Base-by-base conservation (phyloP, 2,113 vertebrate genomes). In the Rhadina sibilatrix region DNA sequence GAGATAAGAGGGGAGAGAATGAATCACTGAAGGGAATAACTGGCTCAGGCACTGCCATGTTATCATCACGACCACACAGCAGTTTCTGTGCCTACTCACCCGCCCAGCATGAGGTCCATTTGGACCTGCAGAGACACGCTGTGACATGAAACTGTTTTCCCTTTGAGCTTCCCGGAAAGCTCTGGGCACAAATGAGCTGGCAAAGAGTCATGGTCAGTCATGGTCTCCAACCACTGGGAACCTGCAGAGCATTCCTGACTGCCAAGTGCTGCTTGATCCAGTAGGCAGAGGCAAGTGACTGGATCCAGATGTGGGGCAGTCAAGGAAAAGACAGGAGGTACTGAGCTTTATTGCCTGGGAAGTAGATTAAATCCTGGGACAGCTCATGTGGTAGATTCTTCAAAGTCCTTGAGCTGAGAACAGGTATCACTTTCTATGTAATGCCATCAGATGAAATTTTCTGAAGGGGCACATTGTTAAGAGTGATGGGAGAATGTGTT, bases 1-100 rank as follows among this genome's bases (percentile, higher is more conserved):
- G 37, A 86, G 90, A 86, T 93, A 65, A 95, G 71, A 88, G 75
- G 44, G 79, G 59, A 63, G 88, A 57, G 80, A 92, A 94, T 94
- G 88, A 96, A 77, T 96, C 88, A 94, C 20, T 83, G 63, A 77
- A 88, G 49, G 76, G 46, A 92, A 80, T 40, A 88, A 50, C 59
- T 93, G 59, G 75, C 94, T 92, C 66, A 83, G 88, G 47, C 57
- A 35, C n/a, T 79, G 82, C 63, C 57, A 35, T 50, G 68, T 90
- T 95, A 71, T 90, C 90, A 79, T 85, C 88, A 87, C 4, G 3
- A 84, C 83, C 1, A 3, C 83, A 80, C 79, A 94, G 87, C 54
- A 63, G 77, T 11, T 65, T 50, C 69, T 60, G 60, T 82, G 78
- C 79, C 82, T 78, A 94, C 92, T 92, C 66, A 81, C 38, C 27